Percentiles rank a stretch among this genome's conserved stretches.
phyloP scores from a whole-genome alignment of 1,140 invertebrate species.

The Bombus sibiricus region DNA sequence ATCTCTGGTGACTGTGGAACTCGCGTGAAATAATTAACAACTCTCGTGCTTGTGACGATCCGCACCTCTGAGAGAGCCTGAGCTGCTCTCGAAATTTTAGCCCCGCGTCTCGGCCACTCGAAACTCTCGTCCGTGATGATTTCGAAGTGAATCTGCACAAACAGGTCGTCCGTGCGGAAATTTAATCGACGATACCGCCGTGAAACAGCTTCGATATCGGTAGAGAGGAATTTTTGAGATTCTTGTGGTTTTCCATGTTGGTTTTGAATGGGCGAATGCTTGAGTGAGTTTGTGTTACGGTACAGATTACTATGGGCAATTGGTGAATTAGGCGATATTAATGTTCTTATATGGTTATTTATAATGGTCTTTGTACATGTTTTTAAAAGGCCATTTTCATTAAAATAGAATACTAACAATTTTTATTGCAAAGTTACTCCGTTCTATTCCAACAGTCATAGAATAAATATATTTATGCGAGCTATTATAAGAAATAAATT shows the following conservation, averaged over 20 bases:
- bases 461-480: no score
- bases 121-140: conserved; percentile 64
- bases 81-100: conserved; percentile 64
- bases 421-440: no score
- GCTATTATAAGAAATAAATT: no score
- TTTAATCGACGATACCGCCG: conserved; percentile 34
- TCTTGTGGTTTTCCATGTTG: neutral
- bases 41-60: conserved; percentile 67
- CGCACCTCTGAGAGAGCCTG: conserved; percentile 15
- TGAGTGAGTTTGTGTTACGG: no score
- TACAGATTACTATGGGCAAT: no score
- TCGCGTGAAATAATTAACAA: conserved; percentile 81
- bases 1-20: conserved; percentile 73
- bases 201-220: neutral
- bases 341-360: no score
- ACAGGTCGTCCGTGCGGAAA: conserved; percentile 21
- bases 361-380: no score
- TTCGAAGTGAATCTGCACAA: conserved; percentile 33
- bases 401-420: no score
- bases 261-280: no score
- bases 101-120: conserved; percentile 54
- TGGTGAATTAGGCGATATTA: no score
- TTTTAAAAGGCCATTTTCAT: no score
- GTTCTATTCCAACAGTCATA: no score
- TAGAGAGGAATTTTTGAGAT: neutral